phyloP scores from a whole-genome alignment of 35 echinoderm and acorn worm species.

The Holothuria glaberrima region DNA sequence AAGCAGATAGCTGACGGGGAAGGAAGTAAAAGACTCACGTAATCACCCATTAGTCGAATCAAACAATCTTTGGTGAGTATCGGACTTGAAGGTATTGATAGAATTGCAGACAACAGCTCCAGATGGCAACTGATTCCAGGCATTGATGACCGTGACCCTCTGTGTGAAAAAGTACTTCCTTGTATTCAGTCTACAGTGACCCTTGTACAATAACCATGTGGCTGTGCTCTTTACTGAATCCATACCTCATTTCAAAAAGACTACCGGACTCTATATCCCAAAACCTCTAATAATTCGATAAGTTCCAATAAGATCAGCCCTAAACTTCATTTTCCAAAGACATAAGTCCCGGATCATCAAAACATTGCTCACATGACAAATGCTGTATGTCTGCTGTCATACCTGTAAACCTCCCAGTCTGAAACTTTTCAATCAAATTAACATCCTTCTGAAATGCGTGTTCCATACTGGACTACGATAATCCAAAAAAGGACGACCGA shows the following conservation, averaged over 20 bases:
- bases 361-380: background rate
- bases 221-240: background rate
- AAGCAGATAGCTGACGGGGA: too few species aligned
- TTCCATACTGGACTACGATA: constrained; percentile 12
- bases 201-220: too few species aligned
- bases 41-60: background rate
- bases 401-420: background rate
- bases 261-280: background rate
- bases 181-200: too few species aligned
- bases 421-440: background rate
- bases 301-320: background rate
- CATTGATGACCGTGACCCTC: too few species aligned
- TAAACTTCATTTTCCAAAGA: background rate
- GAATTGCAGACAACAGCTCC: too few species aligned
- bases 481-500: background rate
- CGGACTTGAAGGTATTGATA: too few species aligned
- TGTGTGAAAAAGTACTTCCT: too few species aligned
- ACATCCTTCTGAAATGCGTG: background rate
- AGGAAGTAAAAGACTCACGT: background rate
- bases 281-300: too few species aligned
- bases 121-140: too few species aligned
- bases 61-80: background rate
- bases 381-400: background rate
- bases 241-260: too few species aligned
- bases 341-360: background rate